phyloP scores from a whole-genome alignment of 2,113 vertebrate genomes.

The Hypomesus transpacificus region DNA sequence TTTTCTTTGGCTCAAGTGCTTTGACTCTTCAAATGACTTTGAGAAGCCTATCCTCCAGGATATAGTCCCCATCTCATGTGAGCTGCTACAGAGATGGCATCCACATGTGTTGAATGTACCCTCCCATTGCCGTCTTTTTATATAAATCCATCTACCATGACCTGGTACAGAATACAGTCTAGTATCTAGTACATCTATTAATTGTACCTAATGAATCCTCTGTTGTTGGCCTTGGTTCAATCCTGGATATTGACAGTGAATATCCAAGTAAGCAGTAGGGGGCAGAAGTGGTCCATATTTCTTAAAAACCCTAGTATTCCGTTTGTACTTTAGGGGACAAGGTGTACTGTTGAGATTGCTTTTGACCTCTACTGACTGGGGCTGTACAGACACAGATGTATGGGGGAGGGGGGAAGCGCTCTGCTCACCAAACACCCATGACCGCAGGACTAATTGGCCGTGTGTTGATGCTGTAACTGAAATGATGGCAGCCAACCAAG shows the following conservation, averaged over 20 bases:
- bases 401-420: slow-evolving; percentile 35
- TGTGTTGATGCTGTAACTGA: slow-evolving; percentile 19
- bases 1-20: slow-evolving; percentile 36
- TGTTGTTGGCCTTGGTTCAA: slow-evolving; percentile 11
- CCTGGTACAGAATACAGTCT: background rate
- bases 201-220: slow-evolving; percentile 15
- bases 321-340: slow-evolving; percentile 39
- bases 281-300: slow-evolving; percentile 57
- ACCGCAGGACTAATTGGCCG: slow-evolving; percentile 51
- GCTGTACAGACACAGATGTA: slow-evolving; percentile 44
- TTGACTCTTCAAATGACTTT: slow-evolving; percentile 53
- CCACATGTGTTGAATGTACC: background rate
- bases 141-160: background rate
- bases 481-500: background rate
- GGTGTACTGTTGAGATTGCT: slow-evolving; percentile 33
- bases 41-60: slow-evolving; percentile 32
- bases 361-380: slow-evolving; percentile 36
- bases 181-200: background rate
- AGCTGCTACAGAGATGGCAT: slow-evolving; percentile 6
- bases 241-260: too few species aligned
- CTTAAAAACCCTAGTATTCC: background rate
- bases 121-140: too few species aligned
- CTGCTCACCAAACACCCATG: slow-evolving; percentile 34
- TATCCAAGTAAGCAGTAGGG: slow-evolving; percentile 47
- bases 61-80: slow-evolving; percentile 28